Evolutionary conservation across 2,113 vertebrate species (phyloP), one percentile per base, ranked within the genome.

Genomic region (Solea senegalensis): DNA sequence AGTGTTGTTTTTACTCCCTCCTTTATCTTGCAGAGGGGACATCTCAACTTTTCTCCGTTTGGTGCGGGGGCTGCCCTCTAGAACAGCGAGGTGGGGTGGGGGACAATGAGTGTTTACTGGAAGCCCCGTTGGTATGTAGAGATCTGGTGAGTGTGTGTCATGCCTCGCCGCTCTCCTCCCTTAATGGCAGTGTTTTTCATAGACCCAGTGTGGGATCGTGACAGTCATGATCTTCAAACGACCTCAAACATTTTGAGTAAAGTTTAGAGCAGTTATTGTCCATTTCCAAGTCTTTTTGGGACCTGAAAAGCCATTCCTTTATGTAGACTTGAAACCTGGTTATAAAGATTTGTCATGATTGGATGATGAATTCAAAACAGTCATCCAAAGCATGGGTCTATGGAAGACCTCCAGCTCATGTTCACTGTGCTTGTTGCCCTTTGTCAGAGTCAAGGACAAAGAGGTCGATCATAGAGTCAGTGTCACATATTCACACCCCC

Each of bases 1-100:
- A 48, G 56, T 82, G 16, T 86, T 84, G 48, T 56, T 86, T 51
- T 83, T 58, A 88, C 67, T 80, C 68, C 74, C 71, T 80, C 54
- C 81, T 84, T 89, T 89, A 64, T 90, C 83, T 92, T 92, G 40
- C 92, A 94, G 94, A 94, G 94, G 86, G 84, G 91, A 81, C 94
- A 94, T 84, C 94, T 94, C 84, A 94, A 94, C 92, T 94, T 94
- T 90, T 94, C 94, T 83, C 93, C 93, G 5, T 94, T 94, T 70
- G 94, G 94, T 79, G 90, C 92, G 9, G 94, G 94, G 88, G 93
- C 93, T 34, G 93, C 93, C 85, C 92, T 94, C 85, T 94, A 87
- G 91, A 82, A 79, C 64, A 77, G 62, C 53, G 62, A 85, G 80
- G 66, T 76, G 48, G 85, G 72, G 65, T 34, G 45, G 62, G n/a